Base-by-base conservation (phyloP, 2,113 vertebrate species). In the Sorex araneus region DNA sequence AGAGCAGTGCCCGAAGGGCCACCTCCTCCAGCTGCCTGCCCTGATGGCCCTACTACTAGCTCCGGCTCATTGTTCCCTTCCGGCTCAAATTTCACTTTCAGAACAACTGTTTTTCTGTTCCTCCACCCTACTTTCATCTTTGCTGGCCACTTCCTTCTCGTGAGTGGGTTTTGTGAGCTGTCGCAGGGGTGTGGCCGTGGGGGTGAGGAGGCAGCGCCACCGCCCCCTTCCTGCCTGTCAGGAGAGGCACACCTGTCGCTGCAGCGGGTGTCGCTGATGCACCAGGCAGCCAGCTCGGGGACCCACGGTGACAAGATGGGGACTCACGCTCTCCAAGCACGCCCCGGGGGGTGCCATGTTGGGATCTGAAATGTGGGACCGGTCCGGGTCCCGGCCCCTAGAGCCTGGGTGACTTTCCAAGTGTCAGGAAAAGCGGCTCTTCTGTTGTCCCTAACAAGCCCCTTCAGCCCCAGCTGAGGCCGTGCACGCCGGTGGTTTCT, bases 111-210 rank as follows among this genome's bases (percentile, higher is more conserved):
- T 80, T 40, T 34, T 84, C 60, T 43, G 88, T 82, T 67, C 79
- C 67, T 77, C 27, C 82, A 15, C 28, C 69, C 57, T 30, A 86
- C 54, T 87, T 93, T 83, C 34, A 10, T 66, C 76, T 81, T 57
- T 57, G 28, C 30, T 71, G 47, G 71, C 30, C 84, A 86, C 40
- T 67, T 74, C 69, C 43, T 27, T 81, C 87, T 77, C 63, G 19
- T 12, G 2, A 66, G 70, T 47, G 34, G 19, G 23, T 28, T 57
- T 19, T 23, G 27, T 50, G n/a, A 40, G 6, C 18, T 6, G 32
- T 36, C 11, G 3, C 0, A 5, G 32, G 71, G 16, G 47, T 74
- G 50, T 69, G 23, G 10, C 57, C 57, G 6, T 8, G 9, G n/a
- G 54, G n/a, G 32, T 43, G 16, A 81, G 36, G 54, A 77, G 30